Percentiles rank a stretch among this genome's conserved stretches.
Conservation (phyloP, 2,888 invertebrate species). For the Herminia tarsipennalis region DNA sequence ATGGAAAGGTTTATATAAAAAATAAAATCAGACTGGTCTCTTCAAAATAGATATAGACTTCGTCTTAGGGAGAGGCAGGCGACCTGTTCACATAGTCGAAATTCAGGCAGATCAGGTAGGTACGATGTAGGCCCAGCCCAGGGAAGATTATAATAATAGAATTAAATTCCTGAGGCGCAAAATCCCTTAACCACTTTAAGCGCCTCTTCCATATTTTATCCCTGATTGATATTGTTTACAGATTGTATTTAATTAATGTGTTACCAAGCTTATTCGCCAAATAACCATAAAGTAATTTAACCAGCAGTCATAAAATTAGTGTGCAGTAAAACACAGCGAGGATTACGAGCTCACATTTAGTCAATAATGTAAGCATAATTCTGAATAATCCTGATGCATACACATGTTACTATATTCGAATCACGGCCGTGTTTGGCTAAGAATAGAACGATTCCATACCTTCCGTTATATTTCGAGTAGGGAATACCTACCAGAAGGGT, state of each 20-base stretch:
- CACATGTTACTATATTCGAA: conserved; percentile 11
- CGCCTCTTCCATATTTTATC: too few relatives aligned
- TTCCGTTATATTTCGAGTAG: neutral
- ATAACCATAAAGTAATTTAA: conserved; percentile 23
- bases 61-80: too few relatives aligned
- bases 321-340: conserved; percentile 30
- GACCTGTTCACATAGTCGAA: too few relatives aligned
- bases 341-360: conserved; percentile 24
- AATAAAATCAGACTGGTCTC: too few relatives aligned
- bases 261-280: conserved; percentile 10
- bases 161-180: too few relatives aligned
- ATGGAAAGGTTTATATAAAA: too few relatives aligned
- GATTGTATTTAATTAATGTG: neutral
- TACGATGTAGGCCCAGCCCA: too few relatives aligned
- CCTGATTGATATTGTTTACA: too few relatives aligned
- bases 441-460: conserved; percentile 10
- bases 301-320: conserved; percentile 32
- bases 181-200: too few relatives aligned
- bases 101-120: too few relatives aligned
- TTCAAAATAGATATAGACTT: too few relatives aligned
- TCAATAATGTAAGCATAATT: conserved; percentile 27
- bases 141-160: too few relatives aligned
- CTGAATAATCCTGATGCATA: conserved; percentile 23
- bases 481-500: neutral
- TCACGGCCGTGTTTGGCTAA: conserved; percentile 8